Base-by-base conservation (phyloP, 1,140 invertebrate species). In the Pseudomyrmex cubaensis region DNA sequence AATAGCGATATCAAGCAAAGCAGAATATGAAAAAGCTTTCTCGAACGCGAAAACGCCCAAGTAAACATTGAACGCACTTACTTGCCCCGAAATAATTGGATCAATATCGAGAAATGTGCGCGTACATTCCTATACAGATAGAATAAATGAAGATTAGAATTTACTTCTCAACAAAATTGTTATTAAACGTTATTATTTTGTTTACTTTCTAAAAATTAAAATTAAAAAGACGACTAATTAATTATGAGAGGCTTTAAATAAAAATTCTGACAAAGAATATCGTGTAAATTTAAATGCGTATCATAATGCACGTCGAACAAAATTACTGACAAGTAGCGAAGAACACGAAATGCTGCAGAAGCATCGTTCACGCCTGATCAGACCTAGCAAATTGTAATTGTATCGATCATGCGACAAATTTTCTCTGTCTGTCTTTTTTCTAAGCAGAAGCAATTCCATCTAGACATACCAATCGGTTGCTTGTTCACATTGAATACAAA, bases 401-500 rank as follows among this genome's bases (percentile, higher is more conserved):
- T 48, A 56, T 70, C 67, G 20, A 17, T 46, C 13, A 20, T 3
- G 56, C 15, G 52, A 70, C 17, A 8, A 20, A 56, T 70, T 35
- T 35, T 35, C 35, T 35, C 35, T 7, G 35, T 35, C 35, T 35
- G 35, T 35, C 35, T 25, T 35, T 7, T 35, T 35, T 2, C 15
- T 69, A 69, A 54, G 10, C 2, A 50, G 50, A 54, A 70, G 15
- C 15, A 15, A 54, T 70, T 70, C 15, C 10, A 13, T 17, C 50
- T 70, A 70, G 22, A 70, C 22, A 15, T 56, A 54, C 2, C 57
- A 61, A 61, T 61, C 9, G 15, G 22, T 70, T 56, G 50, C 22
- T 17, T 54, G 22, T 70, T 70, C 67, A 70, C 7, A 10, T 8
- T 56, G 50, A 70, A 70, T 70, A 70, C 67, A 15, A 70, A 56